Percentiles rank a stretch among this genome's conserved stretches.
Evolutionary conservation across 2,113 vertebrate species (phyloP).

Genomic region (Australoheros scitulus): DNA sequence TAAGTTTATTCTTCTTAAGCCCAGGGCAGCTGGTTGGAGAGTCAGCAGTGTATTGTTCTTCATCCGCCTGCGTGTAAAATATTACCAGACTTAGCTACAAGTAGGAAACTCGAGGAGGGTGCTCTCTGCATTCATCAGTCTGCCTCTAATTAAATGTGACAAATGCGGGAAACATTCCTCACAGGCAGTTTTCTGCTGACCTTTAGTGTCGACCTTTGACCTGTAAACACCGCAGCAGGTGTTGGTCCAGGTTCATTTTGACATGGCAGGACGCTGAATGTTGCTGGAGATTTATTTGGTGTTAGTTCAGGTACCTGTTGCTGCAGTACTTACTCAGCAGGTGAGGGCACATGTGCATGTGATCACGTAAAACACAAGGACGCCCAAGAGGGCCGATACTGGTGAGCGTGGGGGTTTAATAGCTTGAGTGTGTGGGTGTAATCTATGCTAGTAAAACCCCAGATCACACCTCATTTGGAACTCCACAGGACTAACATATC

Average conservation of each 20-base stretch:
- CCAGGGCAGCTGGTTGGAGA: too few species aligned
- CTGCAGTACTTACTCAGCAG: slow-evolving; percentile 53
- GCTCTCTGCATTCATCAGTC: not conserved
- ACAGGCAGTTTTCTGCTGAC: slow-evolving; percentile 18
- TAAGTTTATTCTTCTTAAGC: not conserved
- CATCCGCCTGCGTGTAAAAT: not conserved
- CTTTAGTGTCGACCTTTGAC: slow-evolving; percentile 44
- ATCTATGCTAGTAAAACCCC: slow-evolving; percentile 11
- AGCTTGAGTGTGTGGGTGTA: slow-evolving; percentile 7
- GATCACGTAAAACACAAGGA: slow-evolving; percentile 58
- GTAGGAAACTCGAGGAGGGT: not conserved
- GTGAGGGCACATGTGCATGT: slow-evolving; percentile 50
- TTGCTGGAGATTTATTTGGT: slow-evolving; percentile 60
- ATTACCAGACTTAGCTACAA: not conserved
- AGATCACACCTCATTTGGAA: slow-evolving; percentile 45
- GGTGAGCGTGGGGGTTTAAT: not conserved
- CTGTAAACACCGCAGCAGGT: slow-evolving; percentile 58
- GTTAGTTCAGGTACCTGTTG: slow-evolving; percentile 38
- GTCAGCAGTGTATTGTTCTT: not conserved
- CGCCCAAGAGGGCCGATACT: not conserved
- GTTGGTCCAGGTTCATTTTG: slow-evolving; percentile 24
- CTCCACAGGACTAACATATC: slow-evolving; percentile 1
- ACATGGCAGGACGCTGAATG: not conserved
- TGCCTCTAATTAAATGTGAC: slow-evolving; percentile 39
- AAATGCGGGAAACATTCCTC: slow-evolving; percentile 29